Evolutionary conservation across 2,797 vertebrate species (phyloP), one percentile per base, ranked within the genome.

Genomic region (Centropyge bicolor): DNA sequence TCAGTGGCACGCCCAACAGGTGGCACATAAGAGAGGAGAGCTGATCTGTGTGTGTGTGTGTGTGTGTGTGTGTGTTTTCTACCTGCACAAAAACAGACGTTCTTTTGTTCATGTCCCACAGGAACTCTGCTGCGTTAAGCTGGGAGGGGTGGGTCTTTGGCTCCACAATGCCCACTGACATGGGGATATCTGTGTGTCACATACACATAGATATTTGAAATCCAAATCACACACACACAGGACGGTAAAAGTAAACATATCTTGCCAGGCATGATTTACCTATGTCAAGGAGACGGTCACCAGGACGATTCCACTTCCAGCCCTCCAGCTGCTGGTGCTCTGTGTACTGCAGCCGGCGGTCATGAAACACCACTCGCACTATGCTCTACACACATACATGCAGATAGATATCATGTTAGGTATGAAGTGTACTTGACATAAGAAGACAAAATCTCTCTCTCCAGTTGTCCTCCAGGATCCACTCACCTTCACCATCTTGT

Each of bases 71-170:
- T 69, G 41, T 51, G 75, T 62, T 57, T 35, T 19, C 79, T 87
- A 99, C 98, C 97, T 99, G 98, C 89, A 99, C 98, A 85, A 99
- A 99, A 64, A 98, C 97, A 1, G 98, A 99, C 0, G 97, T 95
- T 91, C 98, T 97, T 93, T 99, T 99, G 74, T 97, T 95, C 56
- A 97, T 93, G 80, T 99, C 98, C 98, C 98, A 99, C 7, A 99
- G 95, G 87, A 99, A 99, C 84, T 99, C 98, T 43, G 98, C 98
- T 0, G 98, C 98, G 31, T 99, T 99, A 27, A 99, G 95, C 86
- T 98, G 97, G 1, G 97, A 97, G 13, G 97, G 95, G 92, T 98
- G 98, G 8, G 97, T 97, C 83, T 97, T 95, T 3, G 98, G 97
- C 91, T 99, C 98, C 8, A 98, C 95, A 81, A 99, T 97, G 62